Evolutionary conservation across 2,797 vertebrate species (phyloP).

Genomic region (Parotocinclus haroldoi): DNA sequence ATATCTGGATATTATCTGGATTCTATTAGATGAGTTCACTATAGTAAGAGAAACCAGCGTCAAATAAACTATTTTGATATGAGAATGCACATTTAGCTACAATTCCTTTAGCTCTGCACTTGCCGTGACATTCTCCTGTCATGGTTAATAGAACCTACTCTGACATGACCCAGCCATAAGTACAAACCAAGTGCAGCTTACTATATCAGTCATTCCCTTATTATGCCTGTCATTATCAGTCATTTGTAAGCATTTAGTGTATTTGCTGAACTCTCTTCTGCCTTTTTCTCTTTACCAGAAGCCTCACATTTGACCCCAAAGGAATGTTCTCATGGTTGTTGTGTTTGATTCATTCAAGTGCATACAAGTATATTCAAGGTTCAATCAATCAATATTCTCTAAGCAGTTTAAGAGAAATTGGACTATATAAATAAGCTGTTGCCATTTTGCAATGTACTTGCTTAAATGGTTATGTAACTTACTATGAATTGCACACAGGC

Average conservation of each 20-base stretch:
- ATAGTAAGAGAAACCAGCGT: too few relatives aligned
- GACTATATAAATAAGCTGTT: constrained; percentile 14
- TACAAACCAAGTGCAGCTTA: constrained; percentile 20
- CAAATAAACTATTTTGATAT: too few relatives aligned
- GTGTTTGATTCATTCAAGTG: constrained; percentile 19
- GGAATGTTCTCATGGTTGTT: constrained; percentile 44
- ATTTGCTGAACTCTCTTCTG: constrained; percentile 19
- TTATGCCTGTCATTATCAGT: constrained; percentile 29
- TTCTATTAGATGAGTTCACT: too few relatives aligned
- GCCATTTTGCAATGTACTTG: constrained; percentile 3
- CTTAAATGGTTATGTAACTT: constrained; percentile 23
- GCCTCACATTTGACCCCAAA: constrained; percentile 43
- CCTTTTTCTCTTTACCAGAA: constrained; percentile 20
- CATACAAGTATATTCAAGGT: constrained; percentile 22
- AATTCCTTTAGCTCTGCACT: constrained; percentile 15
- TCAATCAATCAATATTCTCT: constrained; percentile 20
- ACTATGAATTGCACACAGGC: constrained; percentile 38
- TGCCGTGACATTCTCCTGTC: constrained; percentile 31
- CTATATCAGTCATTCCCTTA: constrained; percentile 31
- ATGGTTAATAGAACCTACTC: constrained; percentile 18
- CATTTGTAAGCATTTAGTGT: constrained; percentile 33
- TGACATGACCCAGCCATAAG: constrained; percentile 22
- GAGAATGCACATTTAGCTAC: not conserved
- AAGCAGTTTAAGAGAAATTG: not conserved
- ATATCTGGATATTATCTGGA: too few relatives aligned